Percentiles rank a stretch among this genome's conserved stretches.
phyloP scores from a whole-genome alignment of 2,113 vertebrate species.

The Tonatia bakeri region DNA sequence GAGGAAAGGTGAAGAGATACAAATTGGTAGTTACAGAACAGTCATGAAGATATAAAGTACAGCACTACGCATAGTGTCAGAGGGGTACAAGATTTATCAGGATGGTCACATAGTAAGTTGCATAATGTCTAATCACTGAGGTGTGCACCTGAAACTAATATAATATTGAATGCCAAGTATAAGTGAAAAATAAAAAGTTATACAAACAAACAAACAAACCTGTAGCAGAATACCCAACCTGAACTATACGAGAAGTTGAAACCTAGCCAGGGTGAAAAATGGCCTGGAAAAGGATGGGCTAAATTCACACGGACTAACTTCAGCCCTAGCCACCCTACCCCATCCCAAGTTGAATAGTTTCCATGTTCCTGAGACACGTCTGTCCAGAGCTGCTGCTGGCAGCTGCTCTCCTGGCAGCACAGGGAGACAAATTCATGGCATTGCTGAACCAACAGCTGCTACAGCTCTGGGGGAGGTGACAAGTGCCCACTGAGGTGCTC shows the following conservation, averaged over 20 bases:
- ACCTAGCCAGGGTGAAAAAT: background rate
- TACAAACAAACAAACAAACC: background rate
- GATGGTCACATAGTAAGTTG: background rate
- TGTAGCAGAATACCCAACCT: constrained; percentile 17
- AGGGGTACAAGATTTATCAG: background rate
- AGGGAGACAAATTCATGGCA: constrained; percentile 45
- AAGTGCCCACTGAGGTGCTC: constrained; percentile 58
- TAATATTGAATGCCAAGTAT: background rate
- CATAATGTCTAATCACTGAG: background rate
- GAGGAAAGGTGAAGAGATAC: background rate
- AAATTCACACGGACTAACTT: constrained; percentile 57
- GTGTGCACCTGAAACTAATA: background rate
- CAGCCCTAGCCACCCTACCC: constrained; percentile 10
- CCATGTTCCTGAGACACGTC: constrained; percentile 58
- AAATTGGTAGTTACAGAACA: background rate
- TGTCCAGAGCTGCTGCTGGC: constrained; percentile 63
- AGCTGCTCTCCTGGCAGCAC: constrained; percentile 75
- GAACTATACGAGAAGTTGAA: background rate
- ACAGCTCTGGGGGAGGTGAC: constrained; percentile 17
- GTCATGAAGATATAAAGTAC: background rate
- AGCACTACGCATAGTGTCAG: background rate
- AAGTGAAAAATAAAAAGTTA: background rate
- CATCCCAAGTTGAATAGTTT: constrained; percentile 58
- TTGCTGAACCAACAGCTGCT: constrained; percentile 47
- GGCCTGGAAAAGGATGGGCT: constrained; percentile 3